Percentiles rank a stretch among this genome's conserved stretches.
These are phyloP conservation scores for Oeneis ivallda DNA, from an alignment of 2,888 invertebrate genomes.

Conservation along the genomic window DNA sequence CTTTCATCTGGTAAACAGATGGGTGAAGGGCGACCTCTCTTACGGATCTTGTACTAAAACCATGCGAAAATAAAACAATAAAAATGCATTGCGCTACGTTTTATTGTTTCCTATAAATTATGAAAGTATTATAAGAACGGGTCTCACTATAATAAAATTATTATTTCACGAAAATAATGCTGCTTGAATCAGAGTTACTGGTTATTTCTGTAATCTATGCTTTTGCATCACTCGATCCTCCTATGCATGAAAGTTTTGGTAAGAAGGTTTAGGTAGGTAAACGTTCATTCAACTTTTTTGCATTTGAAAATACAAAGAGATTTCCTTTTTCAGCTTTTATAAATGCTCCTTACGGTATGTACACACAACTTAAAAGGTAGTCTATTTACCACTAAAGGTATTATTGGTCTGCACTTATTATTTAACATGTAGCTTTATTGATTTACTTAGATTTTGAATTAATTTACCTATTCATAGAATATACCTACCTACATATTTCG, in stretches of 20 bases:
- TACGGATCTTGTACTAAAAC: no score
- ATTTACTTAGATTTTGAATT: no score
- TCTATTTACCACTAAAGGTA: no score
- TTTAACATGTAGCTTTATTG: no score
- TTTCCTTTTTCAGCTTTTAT: slow-evolving; percentile 20
- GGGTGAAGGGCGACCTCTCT: no score
- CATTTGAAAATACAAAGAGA: neutral
- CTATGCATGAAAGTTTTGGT: slow-evolving; percentile 24
- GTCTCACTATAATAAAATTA: neutral
- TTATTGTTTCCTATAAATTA: slow-evolving; percentile 3
- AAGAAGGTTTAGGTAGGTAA: neutral
- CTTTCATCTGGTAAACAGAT: no score
- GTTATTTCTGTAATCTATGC: neutral
- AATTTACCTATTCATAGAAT: no score
- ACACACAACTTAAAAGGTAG: neutral
- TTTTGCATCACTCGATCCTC: slow-evolving; percentile 5
- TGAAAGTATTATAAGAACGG: neutral
- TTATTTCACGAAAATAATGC: neutral
- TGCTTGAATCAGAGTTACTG: slow-evolving; percentile 7
- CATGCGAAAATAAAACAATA: no score
- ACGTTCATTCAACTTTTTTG: neutral
- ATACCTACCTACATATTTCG: no score
- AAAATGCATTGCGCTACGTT: neutral
- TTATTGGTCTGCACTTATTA: no score
- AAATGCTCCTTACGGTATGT: slow-evolving; percentile 25